Base-by-base conservation (phyloP, 2,797 vertebrate genomes). In the Sebastes flavidus region DNA sequence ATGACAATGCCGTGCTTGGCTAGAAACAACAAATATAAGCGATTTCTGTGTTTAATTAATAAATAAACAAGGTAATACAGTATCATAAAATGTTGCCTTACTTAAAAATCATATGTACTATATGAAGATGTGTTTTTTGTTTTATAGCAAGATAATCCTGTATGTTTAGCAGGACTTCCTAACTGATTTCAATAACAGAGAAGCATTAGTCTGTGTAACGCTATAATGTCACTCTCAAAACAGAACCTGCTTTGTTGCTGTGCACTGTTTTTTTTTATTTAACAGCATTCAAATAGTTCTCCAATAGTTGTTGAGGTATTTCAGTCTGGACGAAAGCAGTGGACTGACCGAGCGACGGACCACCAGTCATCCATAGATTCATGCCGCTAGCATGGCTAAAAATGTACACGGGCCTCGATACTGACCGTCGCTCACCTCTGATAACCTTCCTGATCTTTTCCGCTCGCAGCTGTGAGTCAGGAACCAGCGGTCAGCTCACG, bases 381-480 rank as follows among this genome's bases (percentile, higher is more conserved):
- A 11, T 54, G n/a, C 13, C 0, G 0, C 56, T 8, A 6, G 22
- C 24, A 32, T 14, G 6, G 60, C 54, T 73, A 60, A 55, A 76
- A 76, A 55, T 62, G 29, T 25, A 60, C 54, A 24, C 9, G 34
- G 52, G 59, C 70, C 63, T 75, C 22, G 4, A 69, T 56, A 65
- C 25, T 79, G 75, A 42, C 36, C 1, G 8, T 22, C 59, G 20
- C 58, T 82, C 20, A 29, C 61, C 69, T 75, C 18, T 18, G 14
- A 27, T 29, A 77, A 76, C 78, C 52, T 67, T 54, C 8, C 38
- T 56, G 58, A 73, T 67, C 60, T 55, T 72, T 78, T 58, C 38
- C 4, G 6, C 60, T 68, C 52, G 60, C 56, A 29, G 71, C 65
- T 34, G 54, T 36, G 65, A 58, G 42, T 66, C 75, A 32, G 46